Evolutionary conservation across 2,888 invertebrate species (phyloP), one percentile per base, ranked within the genome.

Genomic region (Tachina lurida): DNA sequence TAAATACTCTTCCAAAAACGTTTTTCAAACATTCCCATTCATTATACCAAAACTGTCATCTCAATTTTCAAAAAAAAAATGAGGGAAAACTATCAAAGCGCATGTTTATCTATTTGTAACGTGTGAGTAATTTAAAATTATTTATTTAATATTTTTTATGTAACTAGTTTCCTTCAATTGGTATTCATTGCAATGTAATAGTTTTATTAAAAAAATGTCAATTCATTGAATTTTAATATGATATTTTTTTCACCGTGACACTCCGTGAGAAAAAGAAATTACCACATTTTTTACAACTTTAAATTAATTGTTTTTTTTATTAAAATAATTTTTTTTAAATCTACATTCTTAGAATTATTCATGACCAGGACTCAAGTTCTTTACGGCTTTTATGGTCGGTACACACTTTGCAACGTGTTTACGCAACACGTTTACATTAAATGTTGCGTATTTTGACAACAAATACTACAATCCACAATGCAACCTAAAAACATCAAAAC

Each of bases 101-200:
- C 39, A 10, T 58, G 39, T 12, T 54, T 63, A 56, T 17, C 8
- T 39, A n/a, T n/a, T 31, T 22, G 54, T 65, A 45, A 45, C 63
- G 13, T 43, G 1, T 54, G 43, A 13, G 45, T 47, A n/a, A 45
- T 54, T 41, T 7, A 8, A 45, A 41, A 47, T 22, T 43, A 45
- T 63, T 45, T 65, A 56, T 31, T 56, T 54, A 19, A 22, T 54
- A 13, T 58, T 17, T 63, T 49, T 39, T 39, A n/a, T n/a, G 10
- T n/a, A 10, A 9, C 5, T 52, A 15, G 39, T 60, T 77, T n/a
- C 31, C n/a, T n/a, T 78, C 12, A 52, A 68, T 22, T n/a, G 52
- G 52, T 68, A 43, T 68, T 68, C 78, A 62, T 47, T 70, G 22
- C 52, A 78, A 70, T 70, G 52, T 52, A 62, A 78, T n/a, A 13